These are phyloP conservation scores for Xerus inauris DNA, from an alignment of 2,113 vertebrate genomes.

Conservation along the genomic window DNA sequence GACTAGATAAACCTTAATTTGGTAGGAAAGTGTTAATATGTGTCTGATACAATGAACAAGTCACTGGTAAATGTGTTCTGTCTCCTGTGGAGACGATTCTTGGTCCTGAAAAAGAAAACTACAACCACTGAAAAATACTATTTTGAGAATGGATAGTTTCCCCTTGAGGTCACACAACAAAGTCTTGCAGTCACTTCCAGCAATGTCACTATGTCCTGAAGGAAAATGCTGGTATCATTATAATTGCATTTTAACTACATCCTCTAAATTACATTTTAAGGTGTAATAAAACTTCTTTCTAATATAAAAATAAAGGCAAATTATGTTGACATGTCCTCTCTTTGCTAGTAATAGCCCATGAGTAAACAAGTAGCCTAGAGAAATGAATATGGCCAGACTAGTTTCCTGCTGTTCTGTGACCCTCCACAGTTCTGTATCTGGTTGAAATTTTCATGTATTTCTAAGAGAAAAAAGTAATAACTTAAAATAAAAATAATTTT, in stretches of 20 bases:
- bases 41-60: not conserved
- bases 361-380: constrained; percentile 44
- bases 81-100: not conserved
- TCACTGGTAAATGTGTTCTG: not conserved
- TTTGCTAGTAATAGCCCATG: constrained; percentile 40
- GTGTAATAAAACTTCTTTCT: constrained; percentile 52
- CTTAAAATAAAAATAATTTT: constrained; percentile 58
- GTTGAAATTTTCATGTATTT: constrained; percentile 14
- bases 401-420: not conserved
- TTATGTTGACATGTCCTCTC: constrained; percentile 57
- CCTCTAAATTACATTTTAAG: constrained; percentile 59
- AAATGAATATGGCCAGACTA: not conserved
- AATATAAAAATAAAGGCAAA: constrained; percentile 75
- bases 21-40: not conserved
- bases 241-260: constrained; percentile 71
- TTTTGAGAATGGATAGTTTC: constrained; percentile 51
- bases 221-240: not conserved
- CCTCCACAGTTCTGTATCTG: not conserved
- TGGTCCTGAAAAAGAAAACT: not conserved
- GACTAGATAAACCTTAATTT: not conserved
- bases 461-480: constrained; percentile 3
- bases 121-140: constrained; percentile 32
- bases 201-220: constrained; percentile 24
- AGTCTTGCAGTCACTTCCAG: constrained; percentile 49
- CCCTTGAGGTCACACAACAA: constrained; percentile 29